Base-by-base conservation (phyloP, 2,888 invertebrate species). In the Dendrolimus houi region DNA sequence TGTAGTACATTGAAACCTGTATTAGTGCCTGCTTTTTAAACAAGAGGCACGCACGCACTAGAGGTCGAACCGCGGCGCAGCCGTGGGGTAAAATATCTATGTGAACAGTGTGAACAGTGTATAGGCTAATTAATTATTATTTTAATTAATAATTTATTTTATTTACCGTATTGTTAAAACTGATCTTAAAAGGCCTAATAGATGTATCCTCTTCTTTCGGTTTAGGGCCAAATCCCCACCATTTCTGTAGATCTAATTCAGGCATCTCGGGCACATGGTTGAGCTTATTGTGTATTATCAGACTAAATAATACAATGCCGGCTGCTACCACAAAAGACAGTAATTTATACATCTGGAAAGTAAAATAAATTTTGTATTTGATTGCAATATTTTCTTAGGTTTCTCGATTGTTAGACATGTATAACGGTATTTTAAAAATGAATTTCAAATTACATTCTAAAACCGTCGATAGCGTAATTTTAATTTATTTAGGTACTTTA, bases 151-250 rank as follows among this genome's bases (percentile, higher is more conserved):
- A n/a, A 0, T 53, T 41, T 12, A 55, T 12, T n/a, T 56, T 61
- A 58, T 66, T 70, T 79, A 91, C 91, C 72, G 81, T 75, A 47
- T 86, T 79, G 62, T 81, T 79, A 58, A 89, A 88, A n/a, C 81
- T 75, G 17, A 91, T 79, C 60, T 74, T 79, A 63, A 88, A 90
- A 0, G 75, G 68, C 59, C 78, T 77, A 55, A 91, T 77, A 7
- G 81, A 68, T 10, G 65, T 67, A 52, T 89, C 87, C 57, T 79
- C 77, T n/a, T 72, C 64, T 7, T 61, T 64, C 1, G 77, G 70
- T 54, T 62, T 73, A 1, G 55, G 47, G 2, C 79, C 83, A 10
- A 62, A 64, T 2, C 86, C 90, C 91, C 91, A 91, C 90, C 90
- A 91, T 65, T 69, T 81, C 52, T 85, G 64, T 1, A 71, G 59